phyloP scores from a whole-genome alignment of 2,113 vertebrate species.

The Anarhynchus alexandrinus region DNA sequence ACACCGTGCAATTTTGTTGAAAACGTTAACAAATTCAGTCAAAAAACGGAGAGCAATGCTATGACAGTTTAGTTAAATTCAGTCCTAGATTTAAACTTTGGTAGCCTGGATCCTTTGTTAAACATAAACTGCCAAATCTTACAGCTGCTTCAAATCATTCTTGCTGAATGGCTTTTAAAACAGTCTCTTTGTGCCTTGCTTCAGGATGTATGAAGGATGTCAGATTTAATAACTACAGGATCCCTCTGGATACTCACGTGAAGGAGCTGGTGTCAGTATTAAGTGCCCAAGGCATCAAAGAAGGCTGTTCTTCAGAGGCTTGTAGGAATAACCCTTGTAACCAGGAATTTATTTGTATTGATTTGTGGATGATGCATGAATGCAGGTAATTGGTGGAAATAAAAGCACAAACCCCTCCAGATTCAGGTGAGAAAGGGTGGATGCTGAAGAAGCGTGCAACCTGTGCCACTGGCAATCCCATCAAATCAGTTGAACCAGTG shows the following conservation, averaged over 20 bases:
- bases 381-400: constrained; percentile 79
- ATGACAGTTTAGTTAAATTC: background rate
- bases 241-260: constrained; percentile 77
- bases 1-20: background rate
- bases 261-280: constrained; percentile 79
- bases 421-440: background rate
- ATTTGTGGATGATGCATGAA: constrained; percentile 88
- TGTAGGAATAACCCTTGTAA: constrained; percentile 85
- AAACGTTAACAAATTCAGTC: background rate
- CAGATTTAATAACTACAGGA: constrained; percentile 81
- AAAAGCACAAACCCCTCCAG: background rate
- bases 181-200: constrained; percentile 9
- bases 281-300: constrained; percentile 77
- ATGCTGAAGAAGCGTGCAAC: background rate
- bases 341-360: constrained; percentile 83
- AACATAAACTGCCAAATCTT: background rate
- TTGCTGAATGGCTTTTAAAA: background rate
- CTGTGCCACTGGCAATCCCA: background rate
- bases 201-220: constrained; percentile 87
- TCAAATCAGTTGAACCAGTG: background rate
- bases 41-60: background rate
- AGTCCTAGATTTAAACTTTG: background rate
- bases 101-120: background rate
- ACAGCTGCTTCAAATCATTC: constrained; percentile 1
- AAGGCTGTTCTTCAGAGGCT: constrained; percentile 84